These are phyloP conservation scores for Catostomus latipinnis DNA, from an alignment of 2,797 vertebrate genomes.

Conservation along the genomic window DNA sequence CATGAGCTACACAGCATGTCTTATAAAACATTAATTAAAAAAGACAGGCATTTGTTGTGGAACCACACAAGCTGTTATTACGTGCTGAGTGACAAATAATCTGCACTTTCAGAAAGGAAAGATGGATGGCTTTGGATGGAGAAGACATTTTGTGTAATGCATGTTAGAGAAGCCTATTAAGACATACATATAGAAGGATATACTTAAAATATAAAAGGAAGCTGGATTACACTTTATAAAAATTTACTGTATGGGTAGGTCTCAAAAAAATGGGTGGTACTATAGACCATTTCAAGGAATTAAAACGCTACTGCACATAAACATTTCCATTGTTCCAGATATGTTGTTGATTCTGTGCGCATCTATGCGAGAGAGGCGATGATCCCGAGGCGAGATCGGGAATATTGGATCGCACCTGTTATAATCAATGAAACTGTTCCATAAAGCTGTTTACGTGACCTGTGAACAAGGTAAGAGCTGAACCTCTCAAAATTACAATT, in stretches of 20 bases:
- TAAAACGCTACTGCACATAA: too few species aligned
- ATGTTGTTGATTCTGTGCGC: too few species aligned
- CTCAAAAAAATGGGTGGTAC: not conserved
- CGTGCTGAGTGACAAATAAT: slow-evolving; percentile 19
- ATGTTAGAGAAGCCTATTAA: not conserved
- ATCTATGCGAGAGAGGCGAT: too few species aligned
- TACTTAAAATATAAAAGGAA: not conserved
- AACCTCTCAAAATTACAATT: too few species aligned
- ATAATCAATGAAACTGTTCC: too few species aligned
- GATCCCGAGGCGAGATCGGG: too few species aligned
- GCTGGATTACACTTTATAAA: not conserved
- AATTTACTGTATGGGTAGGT: not conserved
- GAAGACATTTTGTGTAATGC: not conserved
- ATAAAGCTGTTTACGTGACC: too few species aligned
- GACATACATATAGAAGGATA: not conserved
- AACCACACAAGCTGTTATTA: not conserved
- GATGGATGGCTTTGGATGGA: not conserved
- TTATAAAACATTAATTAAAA: slow-evolving; percentile 5
- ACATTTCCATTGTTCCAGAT: too few species aligned
- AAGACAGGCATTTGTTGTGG: not conserved
- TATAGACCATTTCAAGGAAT: too few species aligned
- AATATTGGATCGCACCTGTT: too few species aligned
- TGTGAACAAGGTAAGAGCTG: too few species aligned
- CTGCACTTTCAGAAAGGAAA: not conserved
- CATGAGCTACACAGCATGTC: slow-evolving; percentile 8